These are phyloP conservation scores for Danio kyathit DNA, from an alignment of 2,797 vertebrate species.

Conservation along the genomic window DNA sequence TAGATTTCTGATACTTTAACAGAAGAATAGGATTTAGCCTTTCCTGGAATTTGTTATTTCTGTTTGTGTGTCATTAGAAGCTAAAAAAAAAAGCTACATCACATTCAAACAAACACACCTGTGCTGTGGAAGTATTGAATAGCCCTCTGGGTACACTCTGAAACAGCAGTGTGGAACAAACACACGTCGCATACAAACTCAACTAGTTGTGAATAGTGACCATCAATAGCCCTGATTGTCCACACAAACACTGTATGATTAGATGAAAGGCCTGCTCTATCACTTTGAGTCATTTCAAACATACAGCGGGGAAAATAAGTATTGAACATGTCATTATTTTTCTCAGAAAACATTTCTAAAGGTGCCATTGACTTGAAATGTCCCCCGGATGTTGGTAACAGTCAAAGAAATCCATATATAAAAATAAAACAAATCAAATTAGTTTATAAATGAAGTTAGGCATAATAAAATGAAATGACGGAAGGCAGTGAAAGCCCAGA, in stretches of 20 bases:
- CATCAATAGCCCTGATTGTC: conserved; percentile 58
- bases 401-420: too few species aligned
- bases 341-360: too few species aligned
- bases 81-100: neutral
- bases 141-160: conserved; percentile 15
- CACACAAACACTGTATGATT: conserved; percentile 35
- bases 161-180: conserved; percentile 1
- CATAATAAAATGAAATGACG: too few species aligned
- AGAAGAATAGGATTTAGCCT: neutral
- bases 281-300: neutral
- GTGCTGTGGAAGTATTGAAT: conserved; percentile 23
- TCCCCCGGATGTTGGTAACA: too few species aligned
- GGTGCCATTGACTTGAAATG: too few species aligned
- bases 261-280: conserved; percentile 25
- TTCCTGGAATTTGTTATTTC: neutral
- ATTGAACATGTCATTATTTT: too few species aligned
- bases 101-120: neutral
- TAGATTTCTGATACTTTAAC: neutral
- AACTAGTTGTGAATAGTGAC: conserved; percentile 24
- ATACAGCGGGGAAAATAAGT: too few species aligned
- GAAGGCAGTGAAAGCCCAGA: too few species aligned
- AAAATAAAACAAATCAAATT: too few species aligned
- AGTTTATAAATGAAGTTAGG: too few species aligned
- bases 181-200: conserved; percentile 6
- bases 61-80: neutral